Base-by-base conservation (phyloP, 2,888 invertebrate genomes). In the Zaprionus obscuricornis region DNA sequence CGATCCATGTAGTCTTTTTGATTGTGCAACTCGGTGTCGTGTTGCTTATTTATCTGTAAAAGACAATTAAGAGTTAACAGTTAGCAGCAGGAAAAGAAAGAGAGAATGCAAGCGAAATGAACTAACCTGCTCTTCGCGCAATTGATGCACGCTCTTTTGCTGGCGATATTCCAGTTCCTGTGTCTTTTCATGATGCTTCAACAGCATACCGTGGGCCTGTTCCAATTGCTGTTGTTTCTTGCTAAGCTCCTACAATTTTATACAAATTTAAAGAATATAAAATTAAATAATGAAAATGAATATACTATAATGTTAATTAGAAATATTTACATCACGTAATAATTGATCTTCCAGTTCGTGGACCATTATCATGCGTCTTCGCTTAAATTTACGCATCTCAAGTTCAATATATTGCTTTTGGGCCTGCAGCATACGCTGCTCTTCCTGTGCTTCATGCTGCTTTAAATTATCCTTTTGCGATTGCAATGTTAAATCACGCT, bases 1-100 rank as follows among this genome's bases (percentile, higher is more conserved):
- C 98, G 93, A 87, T 95, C 94, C 94, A 98, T 98, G 91, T 99
- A 99, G 90, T 98, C 98, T 82, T 96, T 94, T 91, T 97, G 97
- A 92, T 98, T 98, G 85, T 95, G 95, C 87, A 97, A 92, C 92
- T 99, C 98, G 7, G 98, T 98, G 86, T 95, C 94, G 91, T 98
- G 98, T 91, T 98, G 98, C 87, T 97, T 94, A 73, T 93, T 93
- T 67, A 94, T 91, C 89, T 93, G 66, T 27, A 7, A 6, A 2
- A 10, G 8, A 11, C 11, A n/a, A 16, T 29, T 6, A 14, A 7
- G 16, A n/a, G 8, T 6, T n/a, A n/a, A n/a, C n/a, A n/a, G n/a
- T n/a, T n/a, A n/a, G n/a, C n/a, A n/a, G n/a, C n/a, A n/a, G n/a
- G n/a, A n/a, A n/a, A n/a, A n/a, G n/a, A n/a, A n/a, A n/a, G n/a